These are phyloP conservation scores for Stichodactyla mertensii DNA, from an alignment of 64 coral and sea anemone genomes.

Conservation along the genomic window DNA sequence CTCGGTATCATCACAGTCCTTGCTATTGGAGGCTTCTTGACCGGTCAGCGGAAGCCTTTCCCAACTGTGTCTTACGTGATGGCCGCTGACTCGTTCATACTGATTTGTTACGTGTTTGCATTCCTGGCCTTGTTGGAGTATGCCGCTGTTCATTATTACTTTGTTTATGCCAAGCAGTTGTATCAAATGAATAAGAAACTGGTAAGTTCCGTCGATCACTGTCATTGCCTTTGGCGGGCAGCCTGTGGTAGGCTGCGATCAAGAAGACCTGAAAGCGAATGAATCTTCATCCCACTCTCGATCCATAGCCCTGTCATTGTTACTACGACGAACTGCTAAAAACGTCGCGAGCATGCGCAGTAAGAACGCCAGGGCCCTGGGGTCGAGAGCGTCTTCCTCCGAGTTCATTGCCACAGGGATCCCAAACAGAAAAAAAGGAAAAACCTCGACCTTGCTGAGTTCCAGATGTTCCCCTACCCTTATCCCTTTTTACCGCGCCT, in stretches of 20 bases:
- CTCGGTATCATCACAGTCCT: conserved; percentile 77
- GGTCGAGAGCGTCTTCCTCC: too few species aligned
- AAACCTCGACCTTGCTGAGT: too few species aligned
- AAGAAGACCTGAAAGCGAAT: too few species aligned
- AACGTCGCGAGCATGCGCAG: too few species aligned
- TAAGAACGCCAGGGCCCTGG: too few species aligned
- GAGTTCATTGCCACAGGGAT: too few species aligned
- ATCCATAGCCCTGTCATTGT: too few species aligned
- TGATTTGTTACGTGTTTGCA: conserved; percentile 75
- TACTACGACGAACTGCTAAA: too few species aligned
- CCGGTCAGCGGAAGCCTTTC: conserved; percentile 44
- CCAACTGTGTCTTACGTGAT: conserved; percentile 67
- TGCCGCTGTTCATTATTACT: conserved; percentile 56
- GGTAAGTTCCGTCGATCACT: background rate
- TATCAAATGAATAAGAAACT: background rate
- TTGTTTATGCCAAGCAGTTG: conserved; percentile 26
- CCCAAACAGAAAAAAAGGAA: too few species aligned
- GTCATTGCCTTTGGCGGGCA: background rate
- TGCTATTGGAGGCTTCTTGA: conserved; percentile 63
- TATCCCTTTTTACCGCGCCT: too few species aligned
- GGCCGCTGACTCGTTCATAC: conserved; percentile 67
- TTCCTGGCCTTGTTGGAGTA: conserved; percentile 61
- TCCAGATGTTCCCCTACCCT: too few species aligned
- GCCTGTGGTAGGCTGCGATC: background rate
- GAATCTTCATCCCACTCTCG: too few species aligned